These are phyloP conservation scores for Campodea augens DNA, from an alignment of 1,140 invertebrate species.

Conservation along the genomic window DNA sequence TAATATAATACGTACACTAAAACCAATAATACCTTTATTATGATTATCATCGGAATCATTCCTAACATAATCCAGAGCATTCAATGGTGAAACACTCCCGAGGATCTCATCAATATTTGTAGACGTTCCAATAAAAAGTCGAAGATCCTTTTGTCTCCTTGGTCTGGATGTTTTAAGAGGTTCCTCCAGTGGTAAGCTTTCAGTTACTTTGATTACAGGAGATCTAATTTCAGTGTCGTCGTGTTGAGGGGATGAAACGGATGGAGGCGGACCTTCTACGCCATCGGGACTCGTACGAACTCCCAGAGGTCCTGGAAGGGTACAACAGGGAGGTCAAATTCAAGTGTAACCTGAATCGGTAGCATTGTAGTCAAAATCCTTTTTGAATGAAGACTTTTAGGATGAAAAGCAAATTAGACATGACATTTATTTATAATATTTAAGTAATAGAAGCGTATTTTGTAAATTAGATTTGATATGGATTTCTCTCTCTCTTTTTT, in stretches of 20 bases:
- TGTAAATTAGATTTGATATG: conserved; percentile 9
- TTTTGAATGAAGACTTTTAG: conserved; percentile 13
- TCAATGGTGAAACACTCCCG: conserved; percentile 23
- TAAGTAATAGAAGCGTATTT: conserved; percentile 13
- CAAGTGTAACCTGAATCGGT: conserved; percentile 4
- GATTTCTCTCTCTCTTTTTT: conserved; percentile 11
- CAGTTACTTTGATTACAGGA: not conserved
- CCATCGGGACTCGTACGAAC: conserved; percentile 58
- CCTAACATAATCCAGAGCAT: conserved; percentile 5
- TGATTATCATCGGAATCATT: not conserved
- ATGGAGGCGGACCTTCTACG: conserved; percentile 30
- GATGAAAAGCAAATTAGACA: conserved; percentile 15
- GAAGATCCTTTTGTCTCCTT: conserved; percentile 20
- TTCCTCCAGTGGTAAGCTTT: not conserved
- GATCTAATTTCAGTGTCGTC: not conserved
- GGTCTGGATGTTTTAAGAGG: conserved; percentile 16
- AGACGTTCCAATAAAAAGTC: conserved; percentile 51
- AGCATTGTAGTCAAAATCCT: conserved; percentile 7
- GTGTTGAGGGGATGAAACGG: conserved; percentile 1
- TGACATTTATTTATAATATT: conserved; percentile 21
- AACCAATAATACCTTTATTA: not conserved
- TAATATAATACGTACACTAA: not conserved
- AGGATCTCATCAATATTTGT: conserved; percentile 68
- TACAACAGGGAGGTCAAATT: conserved; percentile 6
- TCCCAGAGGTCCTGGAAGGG: conserved; percentile 37